These are phyloP conservation scores for Chaunax sp. DNA, from an alignment of 2,797 vertebrate genomes.

Conservation along the genomic window DNA sequence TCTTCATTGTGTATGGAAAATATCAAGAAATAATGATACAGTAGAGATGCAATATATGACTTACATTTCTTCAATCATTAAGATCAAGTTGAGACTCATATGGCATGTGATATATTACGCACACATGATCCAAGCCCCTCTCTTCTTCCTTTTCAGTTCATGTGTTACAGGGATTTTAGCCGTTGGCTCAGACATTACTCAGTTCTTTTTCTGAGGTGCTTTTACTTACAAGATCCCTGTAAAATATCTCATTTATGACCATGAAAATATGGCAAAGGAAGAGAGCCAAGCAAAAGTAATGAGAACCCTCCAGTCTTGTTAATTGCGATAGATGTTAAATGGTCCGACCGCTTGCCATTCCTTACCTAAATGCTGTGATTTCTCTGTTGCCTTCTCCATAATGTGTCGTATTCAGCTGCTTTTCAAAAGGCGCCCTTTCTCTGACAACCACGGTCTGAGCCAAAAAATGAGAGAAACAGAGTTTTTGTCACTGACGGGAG, in stretches of 20 bases:
- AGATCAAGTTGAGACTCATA: not conserved
- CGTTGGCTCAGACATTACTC: slow-evolving; percentile 10
- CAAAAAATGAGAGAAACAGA: slow-evolving; percentile 63
- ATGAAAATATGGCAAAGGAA: slow-evolving; percentile 35
- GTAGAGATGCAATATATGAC: not conserved
- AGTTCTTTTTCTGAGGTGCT: slow-evolving; percentile 4
- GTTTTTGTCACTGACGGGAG: slow-evolving; percentile 65
- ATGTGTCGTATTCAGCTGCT: slow-evolving; percentile 48
- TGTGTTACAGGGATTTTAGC: slow-evolving; percentile 11
- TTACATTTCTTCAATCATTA: not conserved
- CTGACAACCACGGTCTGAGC: slow-evolving; percentile 11
- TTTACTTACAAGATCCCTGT: slow-evolving; percentile 21
- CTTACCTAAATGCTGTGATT: slow-evolving; percentile 31
- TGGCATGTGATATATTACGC: not conserved
- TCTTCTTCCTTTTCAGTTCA: slow-evolving; percentile 7
- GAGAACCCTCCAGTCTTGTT: slow-evolving; percentile 20
- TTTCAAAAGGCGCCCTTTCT: slow-evolving; percentile 49
- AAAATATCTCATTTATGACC: slow-evolving; percentile 31
- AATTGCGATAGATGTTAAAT: slow-evolving; percentile 35
- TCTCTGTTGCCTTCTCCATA: slow-evolving; percentile 32
- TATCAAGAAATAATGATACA: not conserved
- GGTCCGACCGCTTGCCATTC: slow-evolving; percentile 27
- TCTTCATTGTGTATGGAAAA: slow-evolving; percentile 24
- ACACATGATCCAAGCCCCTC: not conserved
- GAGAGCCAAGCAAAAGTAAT: slow-evolving; percentile 5